Base-by-base conservation (phyloP, 2,113 vertebrate species). In the Pedionomus torquatus region DNA sequence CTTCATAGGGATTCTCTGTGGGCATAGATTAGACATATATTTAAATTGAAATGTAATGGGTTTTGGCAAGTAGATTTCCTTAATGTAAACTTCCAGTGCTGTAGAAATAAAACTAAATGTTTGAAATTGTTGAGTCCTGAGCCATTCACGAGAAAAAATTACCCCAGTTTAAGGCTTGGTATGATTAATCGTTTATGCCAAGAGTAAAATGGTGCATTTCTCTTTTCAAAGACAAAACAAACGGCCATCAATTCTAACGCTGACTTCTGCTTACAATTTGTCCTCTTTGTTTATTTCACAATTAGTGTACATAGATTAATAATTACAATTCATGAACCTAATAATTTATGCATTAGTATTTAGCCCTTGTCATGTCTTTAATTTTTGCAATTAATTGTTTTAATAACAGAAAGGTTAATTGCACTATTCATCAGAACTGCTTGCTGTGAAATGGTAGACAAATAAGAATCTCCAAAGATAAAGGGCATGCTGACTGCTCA, bases 351-450 rank as follows among this genome's bases (percentile, higher is more conserved):
- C 95, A 97, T 98, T 98, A 97, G 92, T 98, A 95, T 96, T 97
- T 97, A 97, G 94, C 91, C 84, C 78, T 78, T 98, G 97, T 97
- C 97, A 97, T 98, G 96, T 97, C 93, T 97, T 98, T 97, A 97
- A 98, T 98, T 98, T 98, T 97, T 97, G 83, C 91, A 98, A 98
- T 98, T 97, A 97, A 98, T 98, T 98, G 97, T 98, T 98, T 98
- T 98, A 98, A 98, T 98, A 98, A 97, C 8, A 3, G 88, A 96
- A 98, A 98, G 95, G 95, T 97, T 98, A 98, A 98, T 98, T 98
- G 96, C 95, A 78, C 97, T 95, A 97, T 98, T 98, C 94, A 97
- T 98, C 98, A 98, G 97, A 97, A 95, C 89, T 95, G 44, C 95
- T 98, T 92, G 83, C 95, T 96, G 93, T 97, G 96, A 96, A 96